Evolutionary conservation across 2,113 vertebrate genomes (phyloP), one percentile per base, ranked within the genome.

Genomic region (Murina feae): DNA sequence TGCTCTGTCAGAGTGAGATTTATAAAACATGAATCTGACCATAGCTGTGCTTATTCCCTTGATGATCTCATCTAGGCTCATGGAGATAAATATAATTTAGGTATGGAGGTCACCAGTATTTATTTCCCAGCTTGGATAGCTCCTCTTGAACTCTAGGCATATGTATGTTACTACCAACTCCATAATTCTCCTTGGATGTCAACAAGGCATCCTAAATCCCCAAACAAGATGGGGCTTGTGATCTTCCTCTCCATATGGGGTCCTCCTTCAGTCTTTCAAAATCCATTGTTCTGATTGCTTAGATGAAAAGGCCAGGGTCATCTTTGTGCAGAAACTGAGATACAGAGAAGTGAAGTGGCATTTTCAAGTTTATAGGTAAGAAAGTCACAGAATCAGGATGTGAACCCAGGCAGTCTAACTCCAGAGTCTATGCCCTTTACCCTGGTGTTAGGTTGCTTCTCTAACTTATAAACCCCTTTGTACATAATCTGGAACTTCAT

Each of bases 61-160:
- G 75, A 51, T 86, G 89, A 94, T 49, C 87, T 95, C 91, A 96
- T 55, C 51, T 13, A 66, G 21, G 39, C n/a, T 91, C 44, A 32
- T n/a, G 14, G 72, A 63, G 47, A 86, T 42, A 49, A 71, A 44
- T 49, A 44, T 13, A 37, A 39, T 81, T 55, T 86, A 68, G 44
- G 47, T 84, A 39, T 25, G 84, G 58, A 91, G 91, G 65, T 87
- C 86, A 80, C 17, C 16, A 25, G 23, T 78, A 86, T 72, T 91
- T 94, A 86, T 84, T 93, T 90, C 25, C 32, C 28, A 74, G 83
- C 16, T 72, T 86, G 23, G 23, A 58, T 28, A 30, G 82, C 14
- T 60, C 11, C 4, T 4, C 20, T 92, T 95, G 47, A 79, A 75
- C 80, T 68, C 72, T 17, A 92, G 55, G 47, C 53, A 55, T 16